A percentile compares a stretch with the other conserved stretches of the same genome.
Evolutionary conservation across 2,113 vertebrate genomes (phyloP).

Genomic region (Gnathonemus longibarbis): DNA sequence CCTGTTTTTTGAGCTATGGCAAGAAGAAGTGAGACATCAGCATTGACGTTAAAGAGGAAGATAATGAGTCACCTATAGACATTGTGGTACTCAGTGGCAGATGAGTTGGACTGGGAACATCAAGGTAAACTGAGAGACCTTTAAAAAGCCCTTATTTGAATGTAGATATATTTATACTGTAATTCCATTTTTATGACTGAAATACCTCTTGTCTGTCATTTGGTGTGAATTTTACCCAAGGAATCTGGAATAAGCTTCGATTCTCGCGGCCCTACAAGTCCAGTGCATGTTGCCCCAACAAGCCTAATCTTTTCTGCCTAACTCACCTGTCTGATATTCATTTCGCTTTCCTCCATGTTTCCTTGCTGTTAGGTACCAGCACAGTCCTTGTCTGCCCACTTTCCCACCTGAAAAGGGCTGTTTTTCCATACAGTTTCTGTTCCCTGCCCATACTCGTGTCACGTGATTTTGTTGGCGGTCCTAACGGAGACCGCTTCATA

Average conservation of each 20-base stretch:
- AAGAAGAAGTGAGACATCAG: conserved; percentile 70
- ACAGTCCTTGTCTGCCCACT: neutral
- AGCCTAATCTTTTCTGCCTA: neutral
- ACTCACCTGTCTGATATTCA: neutral
- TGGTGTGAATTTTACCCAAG: neutral
- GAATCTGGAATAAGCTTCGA: neutral
- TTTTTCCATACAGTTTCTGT: neutral
- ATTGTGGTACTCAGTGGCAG: conserved; percentile 50
- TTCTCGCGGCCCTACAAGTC: neutral
- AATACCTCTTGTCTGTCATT: neutral
- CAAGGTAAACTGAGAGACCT: neutral
- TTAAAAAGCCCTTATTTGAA: neutral
- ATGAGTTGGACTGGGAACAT: neutral
- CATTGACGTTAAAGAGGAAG: conserved; percentile 74
- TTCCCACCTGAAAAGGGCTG: neutral
- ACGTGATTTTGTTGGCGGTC: neutral
- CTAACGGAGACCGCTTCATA: neutral
- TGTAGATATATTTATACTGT: neutral
- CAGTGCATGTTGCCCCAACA: neutral
- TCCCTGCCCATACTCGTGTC: neutral
- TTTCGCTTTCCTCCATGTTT: neutral
- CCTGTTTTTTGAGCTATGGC: conserved; percentile 55
- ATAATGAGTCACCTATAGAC: conserved; percentile 70
- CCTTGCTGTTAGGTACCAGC: neutral
- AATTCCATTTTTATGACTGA: neutral